A percentile compares a stretch with the other conserved stretches of the same genome.
Conservation (phyloP, 2,888 invertebrate species). For the Choreutis nemorana region DNA sequence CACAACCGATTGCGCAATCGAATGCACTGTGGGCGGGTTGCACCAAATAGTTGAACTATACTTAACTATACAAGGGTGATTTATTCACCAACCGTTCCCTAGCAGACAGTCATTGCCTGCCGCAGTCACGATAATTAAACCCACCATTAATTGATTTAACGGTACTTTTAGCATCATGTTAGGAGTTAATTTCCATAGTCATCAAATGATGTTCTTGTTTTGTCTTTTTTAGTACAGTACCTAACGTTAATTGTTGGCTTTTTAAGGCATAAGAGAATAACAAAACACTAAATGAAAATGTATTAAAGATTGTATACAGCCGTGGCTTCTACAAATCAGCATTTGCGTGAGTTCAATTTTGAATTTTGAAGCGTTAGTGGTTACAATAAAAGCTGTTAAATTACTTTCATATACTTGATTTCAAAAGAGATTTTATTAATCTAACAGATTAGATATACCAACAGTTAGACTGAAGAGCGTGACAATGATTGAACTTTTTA, state of each 20-base stretch:
- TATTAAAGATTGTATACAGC: too few species aligned
- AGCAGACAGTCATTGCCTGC: conserved; percentile 29
- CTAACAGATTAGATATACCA: too few species aligned
- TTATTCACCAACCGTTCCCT: conserved; percentile 29
- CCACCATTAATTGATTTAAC: conserved; percentile 43
- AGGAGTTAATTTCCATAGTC: too few species aligned
- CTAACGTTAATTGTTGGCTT: conserved; percentile 1
- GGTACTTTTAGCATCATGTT: conserved; percentile 41
- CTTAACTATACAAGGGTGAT: conserved; percentile 21
- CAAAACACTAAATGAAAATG: conserved; percentile 3
- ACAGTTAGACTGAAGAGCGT: too few species aligned
- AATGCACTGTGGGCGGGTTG: conserved; percentile 15
- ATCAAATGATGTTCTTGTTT: too few species aligned
- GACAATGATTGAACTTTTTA: too few species aligned
- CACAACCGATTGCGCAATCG: conserved; percentile 40
- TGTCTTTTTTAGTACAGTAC: conserved; percentile 26
- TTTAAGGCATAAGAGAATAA: conserved; percentile 5
- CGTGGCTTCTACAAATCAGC: too few species aligned
- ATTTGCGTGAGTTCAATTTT: too few species aligned
- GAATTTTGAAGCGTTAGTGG: too few species aligned
- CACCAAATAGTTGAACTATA: conserved; percentile 2
- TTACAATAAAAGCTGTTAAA: too few species aligned
- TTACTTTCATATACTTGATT: too few species aligned
- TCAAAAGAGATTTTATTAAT: too few species aligned
- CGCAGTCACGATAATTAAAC: conserved; percentile 50